Evolutionary conservation across 1,140 invertebrate species (phyloP).

Genomic region (Lordiphosa collinella): DNA sequence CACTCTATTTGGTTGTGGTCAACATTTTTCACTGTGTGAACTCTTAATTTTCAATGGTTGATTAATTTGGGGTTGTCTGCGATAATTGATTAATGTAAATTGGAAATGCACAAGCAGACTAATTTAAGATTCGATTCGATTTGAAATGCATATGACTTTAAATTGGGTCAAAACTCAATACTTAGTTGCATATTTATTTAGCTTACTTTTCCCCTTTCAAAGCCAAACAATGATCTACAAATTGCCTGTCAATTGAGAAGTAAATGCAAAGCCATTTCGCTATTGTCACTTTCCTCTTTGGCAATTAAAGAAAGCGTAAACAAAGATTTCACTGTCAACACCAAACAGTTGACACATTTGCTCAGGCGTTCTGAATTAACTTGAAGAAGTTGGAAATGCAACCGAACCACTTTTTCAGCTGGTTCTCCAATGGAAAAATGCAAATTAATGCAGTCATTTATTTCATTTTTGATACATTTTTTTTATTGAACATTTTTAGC

Average conservation of each 20-base stretch:
- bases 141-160: too few species aligned
- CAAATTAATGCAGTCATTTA: too few species aligned
- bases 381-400: too few species aligned
- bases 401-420: too few species aligned
- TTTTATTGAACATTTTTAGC: slow-evolving; percentile 18
- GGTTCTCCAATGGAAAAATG: too few species aligned
- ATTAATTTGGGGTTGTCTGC: slow-evolving; percentile 32
- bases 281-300: slow-evolving; percentile 1
- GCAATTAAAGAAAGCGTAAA: slow-evolving; percentile 29
- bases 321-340: slow-evolving; percentile 30
- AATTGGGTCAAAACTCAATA: too few species aligned
- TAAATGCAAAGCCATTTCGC: slow-evolving; percentile 11
- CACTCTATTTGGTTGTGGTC: slow-evolving; percentile 8
- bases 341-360: background rate
- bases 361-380: too few species aligned
- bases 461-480: too few species aligned
- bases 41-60: slow-evolving; percentile 19
- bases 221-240: slow-evolving; percentile 9
- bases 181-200: slow-evolving; percentile 11
- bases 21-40: slow-evolving; percentile 10
- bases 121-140: too few species aligned
- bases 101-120: background rate
- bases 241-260: slow-evolving; percentile 13
- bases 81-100: slow-evolving; percentile 34
- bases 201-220: background rate